Evolutionary conservation across 2,797 vertebrate species (phyloP).

Genomic region (Zalophus californianus): DNA sequence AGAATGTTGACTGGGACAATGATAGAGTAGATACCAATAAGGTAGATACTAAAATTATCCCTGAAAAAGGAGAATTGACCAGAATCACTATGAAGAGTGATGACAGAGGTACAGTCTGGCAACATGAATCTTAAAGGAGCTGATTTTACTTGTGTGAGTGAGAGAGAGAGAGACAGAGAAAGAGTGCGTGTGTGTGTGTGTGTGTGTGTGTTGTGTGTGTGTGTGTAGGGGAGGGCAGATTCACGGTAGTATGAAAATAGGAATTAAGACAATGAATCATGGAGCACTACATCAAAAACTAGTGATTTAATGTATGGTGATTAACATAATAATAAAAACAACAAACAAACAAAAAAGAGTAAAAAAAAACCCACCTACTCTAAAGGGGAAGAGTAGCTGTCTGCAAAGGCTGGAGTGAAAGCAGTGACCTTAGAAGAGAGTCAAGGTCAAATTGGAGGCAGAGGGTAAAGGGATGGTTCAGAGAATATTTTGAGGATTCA

Average conservation of each 20-base stretch:
- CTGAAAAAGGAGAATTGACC: neutral
- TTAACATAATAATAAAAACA: too few species aligned
- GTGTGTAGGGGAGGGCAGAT: rapidly evolving
- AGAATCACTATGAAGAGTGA: neutral
- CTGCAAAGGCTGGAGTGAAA: neutral
- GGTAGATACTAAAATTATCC: neutral
- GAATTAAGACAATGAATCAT: neutral
- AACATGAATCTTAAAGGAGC: neutral
- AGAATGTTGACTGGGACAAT: neutral
- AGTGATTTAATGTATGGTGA: too few species aligned
- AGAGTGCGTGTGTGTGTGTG: neutral
- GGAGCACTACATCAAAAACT: too few species aligned
- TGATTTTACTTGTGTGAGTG: neutral
- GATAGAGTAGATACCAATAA: neutral
- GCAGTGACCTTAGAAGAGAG: neutral
- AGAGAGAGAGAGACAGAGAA: too few species aligned
- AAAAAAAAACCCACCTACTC: neutral
- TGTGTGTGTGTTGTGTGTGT: neutral
- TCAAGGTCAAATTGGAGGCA: neutral
- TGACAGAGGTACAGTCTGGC: neutral
- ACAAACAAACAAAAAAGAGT: too few species aligned
- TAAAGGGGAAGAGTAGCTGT: neutral
- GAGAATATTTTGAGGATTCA: neutral
- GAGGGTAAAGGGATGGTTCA: neutral
- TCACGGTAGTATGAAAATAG: neutral